Percentiles rank a stretch among this genome's conserved stretches.
These are phyloP conservation scores for Timema cristinae DNA, from an alignment of 2,888 invertebrate species.

Conservation along the genomic window DNA sequence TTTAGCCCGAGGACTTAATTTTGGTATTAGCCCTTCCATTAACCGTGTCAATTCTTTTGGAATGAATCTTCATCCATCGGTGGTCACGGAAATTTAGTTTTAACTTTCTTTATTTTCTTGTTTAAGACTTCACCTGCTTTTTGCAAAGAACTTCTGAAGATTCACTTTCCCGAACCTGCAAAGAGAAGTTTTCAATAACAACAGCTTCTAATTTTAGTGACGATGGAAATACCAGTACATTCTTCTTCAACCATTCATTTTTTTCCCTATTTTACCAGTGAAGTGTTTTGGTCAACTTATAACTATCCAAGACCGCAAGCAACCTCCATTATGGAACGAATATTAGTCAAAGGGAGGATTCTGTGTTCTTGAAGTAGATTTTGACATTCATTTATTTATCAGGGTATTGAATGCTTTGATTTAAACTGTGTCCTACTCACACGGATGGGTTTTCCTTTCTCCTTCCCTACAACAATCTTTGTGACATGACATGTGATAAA, in stretches of 20 bases:
- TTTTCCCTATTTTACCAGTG: neutral
- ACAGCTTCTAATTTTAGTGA: neutral
- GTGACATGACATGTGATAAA: slow-evolving; percentile 11
- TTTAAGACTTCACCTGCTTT: neutral
- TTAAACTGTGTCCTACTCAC: slow-evolving; percentile 2
- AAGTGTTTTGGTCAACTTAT: slow-evolving; percentile 2
- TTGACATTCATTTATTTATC: slow-evolving; percentile 5
- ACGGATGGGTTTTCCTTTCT: slow-evolving; percentile 6
- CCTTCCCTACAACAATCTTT: neutral
- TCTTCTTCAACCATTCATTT: neutral
- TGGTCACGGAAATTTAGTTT: neutral
- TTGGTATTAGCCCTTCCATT: slow-evolving; percentile 4
- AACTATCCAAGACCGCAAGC: neutral
- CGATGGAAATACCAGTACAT: slow-evolving; percentile 1
- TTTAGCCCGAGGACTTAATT: neutral
- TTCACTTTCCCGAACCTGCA: neutral
- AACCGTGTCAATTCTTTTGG: slow-evolving; percentile 5
- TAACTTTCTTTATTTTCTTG: slow-evolving; percentile 9
- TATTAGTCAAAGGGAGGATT: neutral
- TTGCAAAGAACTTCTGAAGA: neutral
- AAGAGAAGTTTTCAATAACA: slow-evolving; percentile 5
- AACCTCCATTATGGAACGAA: neutral
- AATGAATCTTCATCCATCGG: neutral
- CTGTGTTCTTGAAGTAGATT: neutral
- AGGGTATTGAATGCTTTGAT: neutral